Percentiles rank a stretch among this genome's conserved stretches.
Conservation (phyloP, 2,113 vertebrate genomes). For the Bombycilla garrulus region DNA sequence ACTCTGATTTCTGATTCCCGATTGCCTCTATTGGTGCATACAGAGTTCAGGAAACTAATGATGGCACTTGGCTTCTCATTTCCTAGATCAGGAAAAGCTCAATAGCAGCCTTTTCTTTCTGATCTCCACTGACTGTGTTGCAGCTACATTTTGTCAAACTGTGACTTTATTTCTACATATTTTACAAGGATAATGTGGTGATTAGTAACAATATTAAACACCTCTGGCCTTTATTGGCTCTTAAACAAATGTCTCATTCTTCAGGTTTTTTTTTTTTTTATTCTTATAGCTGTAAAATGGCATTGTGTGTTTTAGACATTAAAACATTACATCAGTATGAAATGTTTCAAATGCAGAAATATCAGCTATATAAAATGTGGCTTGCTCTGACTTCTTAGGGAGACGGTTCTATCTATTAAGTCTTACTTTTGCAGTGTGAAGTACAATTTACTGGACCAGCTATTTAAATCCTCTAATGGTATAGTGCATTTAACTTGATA, state of each 20-base stretch:
- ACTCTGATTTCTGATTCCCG: neutral
- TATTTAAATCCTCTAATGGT: slow-evolving; percentile 32
- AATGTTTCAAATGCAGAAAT: neutral
- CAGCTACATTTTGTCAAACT: rapidly evolving
- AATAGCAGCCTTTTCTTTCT: neutral
- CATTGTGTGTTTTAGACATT: neutral
- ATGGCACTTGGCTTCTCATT: neutral
- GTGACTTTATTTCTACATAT: neutral
- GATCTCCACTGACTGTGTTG: no score
- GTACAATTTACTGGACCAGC: slow-evolving; percentile 52
- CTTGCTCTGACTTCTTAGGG: neutral
- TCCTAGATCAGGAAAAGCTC: neutral
- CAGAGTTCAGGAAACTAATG: neutral
- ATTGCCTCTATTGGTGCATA: neutral
- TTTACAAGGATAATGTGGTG: neutral
- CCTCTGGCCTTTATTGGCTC: neutral
- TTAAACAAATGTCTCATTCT: neutral
- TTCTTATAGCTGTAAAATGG: neutral
- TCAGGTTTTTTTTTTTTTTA: neutral
- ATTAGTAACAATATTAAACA: neutral
- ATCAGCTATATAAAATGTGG: neutral
- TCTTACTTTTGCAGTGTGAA: slow-evolving; percentile 33
- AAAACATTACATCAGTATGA: neutral
- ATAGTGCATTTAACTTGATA: slow-evolving; percentile 31
- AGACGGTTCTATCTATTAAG: neutral